Evolutionary conservation across 2,888 invertebrate genomes (phyloP).

Genomic region (Hanleya hanleyi): DNA sequence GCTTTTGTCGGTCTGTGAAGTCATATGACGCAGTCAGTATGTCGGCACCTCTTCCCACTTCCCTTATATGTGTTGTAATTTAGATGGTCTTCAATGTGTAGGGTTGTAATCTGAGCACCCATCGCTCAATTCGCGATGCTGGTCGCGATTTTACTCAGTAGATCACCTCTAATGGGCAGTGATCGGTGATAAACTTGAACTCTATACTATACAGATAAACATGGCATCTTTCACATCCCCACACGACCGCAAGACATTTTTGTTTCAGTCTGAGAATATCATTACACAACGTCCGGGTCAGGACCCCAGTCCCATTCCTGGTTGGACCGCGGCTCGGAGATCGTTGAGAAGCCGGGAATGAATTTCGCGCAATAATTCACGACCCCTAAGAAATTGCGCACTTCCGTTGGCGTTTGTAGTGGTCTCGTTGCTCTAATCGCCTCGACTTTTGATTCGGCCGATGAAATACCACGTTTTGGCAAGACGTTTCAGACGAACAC

Average conservation of each 20-base stretch:
- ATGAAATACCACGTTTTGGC: no score
- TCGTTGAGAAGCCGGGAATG: background rate
- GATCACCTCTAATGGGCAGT: background rate
- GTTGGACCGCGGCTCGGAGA: background rate
- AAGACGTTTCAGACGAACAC: no score
- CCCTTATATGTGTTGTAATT: no score
- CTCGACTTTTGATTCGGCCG: no score
- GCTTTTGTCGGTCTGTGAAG: no score
- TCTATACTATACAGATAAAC: background rate
- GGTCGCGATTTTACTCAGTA: background rate
- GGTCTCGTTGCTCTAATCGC: no score
- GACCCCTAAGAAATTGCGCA: no score
- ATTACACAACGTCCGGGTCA: background rate
- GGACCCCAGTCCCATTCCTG: no score
- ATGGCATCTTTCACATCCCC: background rate
- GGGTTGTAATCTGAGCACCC: background rate
- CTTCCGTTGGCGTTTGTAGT: no score
- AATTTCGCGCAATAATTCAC: background rate
- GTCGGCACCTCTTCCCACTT: no score
- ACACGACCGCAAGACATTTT: background rate
- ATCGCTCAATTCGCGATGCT: background rate
- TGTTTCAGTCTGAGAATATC: background rate
- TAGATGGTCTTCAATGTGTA: background rate
- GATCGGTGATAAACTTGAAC: background rate
- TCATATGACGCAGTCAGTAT: no score